phyloP scores from a whole-genome alignment of 2,797 vertebrate species.

The Hypotaenidia okinawae region DNA sequence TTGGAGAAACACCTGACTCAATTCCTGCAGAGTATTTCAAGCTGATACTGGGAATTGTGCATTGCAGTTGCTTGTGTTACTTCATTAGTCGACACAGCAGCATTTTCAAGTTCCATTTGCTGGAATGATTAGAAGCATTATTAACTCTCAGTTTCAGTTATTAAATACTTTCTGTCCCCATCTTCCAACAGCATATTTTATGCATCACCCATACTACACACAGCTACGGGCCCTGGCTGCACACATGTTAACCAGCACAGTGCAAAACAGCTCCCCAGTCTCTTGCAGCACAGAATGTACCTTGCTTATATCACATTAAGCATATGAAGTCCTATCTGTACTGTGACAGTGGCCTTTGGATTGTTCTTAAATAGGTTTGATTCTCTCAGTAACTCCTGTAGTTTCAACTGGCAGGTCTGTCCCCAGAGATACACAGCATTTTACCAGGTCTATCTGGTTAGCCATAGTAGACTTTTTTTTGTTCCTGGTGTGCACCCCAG shows the following conservation, averaged over 20 bases:
- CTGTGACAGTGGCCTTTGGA: background rate
- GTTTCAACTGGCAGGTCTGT: background rate
- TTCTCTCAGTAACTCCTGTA: background rate
- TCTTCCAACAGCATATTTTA: background rate
- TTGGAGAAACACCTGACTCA: background rate
- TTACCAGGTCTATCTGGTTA: background rate
- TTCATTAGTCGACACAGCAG: background rate
- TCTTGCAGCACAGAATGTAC: background rate
- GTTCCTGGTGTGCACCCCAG: background rate
- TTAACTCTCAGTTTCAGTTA: background rate
- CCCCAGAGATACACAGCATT: background rate
- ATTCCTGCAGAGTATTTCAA: background rate
- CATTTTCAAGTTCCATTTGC: background rate
- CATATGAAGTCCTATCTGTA: fast-evolving
- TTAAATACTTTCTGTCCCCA: background rate
- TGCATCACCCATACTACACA: background rate
- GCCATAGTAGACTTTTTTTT: background rate
- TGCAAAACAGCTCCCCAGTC: background rate
- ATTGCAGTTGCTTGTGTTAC: background rate
- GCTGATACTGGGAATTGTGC: background rate
- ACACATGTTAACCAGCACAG: fast-evolving
- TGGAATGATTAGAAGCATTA: background rate
- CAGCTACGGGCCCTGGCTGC: fast-evolving
- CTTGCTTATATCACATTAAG: background rate
- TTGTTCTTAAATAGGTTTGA: background rate